Evolutionary conservation across 2,113 vertebrate genomes (phyloP).

Genomic region (Aegithalos caudatus): DNA sequence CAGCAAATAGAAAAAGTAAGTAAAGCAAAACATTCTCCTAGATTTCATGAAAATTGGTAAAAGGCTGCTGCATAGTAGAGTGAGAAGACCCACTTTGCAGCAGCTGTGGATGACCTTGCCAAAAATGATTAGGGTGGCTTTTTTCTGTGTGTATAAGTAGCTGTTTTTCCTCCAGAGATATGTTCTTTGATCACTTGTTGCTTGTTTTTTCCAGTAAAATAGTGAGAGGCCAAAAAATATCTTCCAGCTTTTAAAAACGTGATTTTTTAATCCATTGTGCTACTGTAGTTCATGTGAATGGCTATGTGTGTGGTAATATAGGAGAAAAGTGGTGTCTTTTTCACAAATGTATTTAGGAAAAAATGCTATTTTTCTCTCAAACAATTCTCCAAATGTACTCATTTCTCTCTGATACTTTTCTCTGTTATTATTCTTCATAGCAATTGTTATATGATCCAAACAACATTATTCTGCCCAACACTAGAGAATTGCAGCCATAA

Average conservation of each 20-base stretch:
- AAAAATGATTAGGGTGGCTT: background rate
- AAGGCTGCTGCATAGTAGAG: background rate
- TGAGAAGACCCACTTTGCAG: background rate
- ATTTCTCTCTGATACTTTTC: background rate
- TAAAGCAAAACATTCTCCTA: background rate
- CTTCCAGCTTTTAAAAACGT: background rate
- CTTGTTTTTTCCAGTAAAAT: background rate
- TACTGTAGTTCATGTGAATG: background rate
- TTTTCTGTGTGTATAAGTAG: background rate
- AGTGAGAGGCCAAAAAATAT: background rate
- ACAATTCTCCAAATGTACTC: background rate
- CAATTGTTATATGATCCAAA: background rate
- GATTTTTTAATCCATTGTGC: background rate
- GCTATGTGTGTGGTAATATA: background rate
- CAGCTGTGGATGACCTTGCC: background rate
- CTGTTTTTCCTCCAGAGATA: background rate
- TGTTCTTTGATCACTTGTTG: background rate
- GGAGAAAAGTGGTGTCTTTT: background rate
- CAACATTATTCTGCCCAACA: background rate
- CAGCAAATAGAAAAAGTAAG: background rate
- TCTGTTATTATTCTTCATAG: background rate
- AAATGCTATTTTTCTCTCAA: background rate
- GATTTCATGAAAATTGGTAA: background rate
- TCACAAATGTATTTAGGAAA: background rate
- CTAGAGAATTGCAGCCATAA: background rate